Base-by-base conservation (phyloP, 1,140 invertebrate genomes). In the Varroa destructor region DNA sequence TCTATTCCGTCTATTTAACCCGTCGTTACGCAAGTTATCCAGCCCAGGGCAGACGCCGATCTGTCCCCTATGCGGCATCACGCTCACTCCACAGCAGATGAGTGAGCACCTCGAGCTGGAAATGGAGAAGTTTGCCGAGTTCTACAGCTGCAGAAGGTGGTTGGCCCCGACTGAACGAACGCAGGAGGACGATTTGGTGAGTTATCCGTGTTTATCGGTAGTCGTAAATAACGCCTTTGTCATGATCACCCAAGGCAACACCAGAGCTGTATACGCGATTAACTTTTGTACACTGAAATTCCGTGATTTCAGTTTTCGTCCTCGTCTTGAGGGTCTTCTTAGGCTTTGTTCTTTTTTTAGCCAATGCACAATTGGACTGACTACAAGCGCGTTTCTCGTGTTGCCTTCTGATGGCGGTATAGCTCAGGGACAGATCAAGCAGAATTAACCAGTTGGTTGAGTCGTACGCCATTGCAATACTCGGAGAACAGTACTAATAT, bases 41-140 rank as follows among this genome's bases (percentile, higher is more conserved):
- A 67, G 61, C 36, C 61, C 61, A 1, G 46, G 37, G 14, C 61
- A 67, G 46, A 40, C 46, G 46, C 61, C 61, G 5, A 67, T 67
- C 40, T 67, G 61, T 8, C 61, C 61, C 46, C 40, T 67, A 2
- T 67, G 61, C 61, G 61, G 61, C 14, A 67, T 67, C 61, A 67
- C 61, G 10, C 46, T 67, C 12, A 67, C 61, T 14, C 46, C 61
- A 37, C 61, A 67, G 37, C 61, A 67, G 37, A 40, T 67, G 37
- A 40, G 40, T 5, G 61, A 67, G 61, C 61, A 67, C 46, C 46
- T 67, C 61, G 61, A 67, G 46, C 46, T 67, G 12, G 61, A 67
- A 67, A 67, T 67, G 61, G 61, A 67, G 46, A 67, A 67, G 61
- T 67, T 67, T 14, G 40, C 61, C 61, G 46, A 67, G 61, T 67